phyloP scores from a whole-genome alignment of 2,888 invertebrate species.

The Rhagium mordax region DNA sequence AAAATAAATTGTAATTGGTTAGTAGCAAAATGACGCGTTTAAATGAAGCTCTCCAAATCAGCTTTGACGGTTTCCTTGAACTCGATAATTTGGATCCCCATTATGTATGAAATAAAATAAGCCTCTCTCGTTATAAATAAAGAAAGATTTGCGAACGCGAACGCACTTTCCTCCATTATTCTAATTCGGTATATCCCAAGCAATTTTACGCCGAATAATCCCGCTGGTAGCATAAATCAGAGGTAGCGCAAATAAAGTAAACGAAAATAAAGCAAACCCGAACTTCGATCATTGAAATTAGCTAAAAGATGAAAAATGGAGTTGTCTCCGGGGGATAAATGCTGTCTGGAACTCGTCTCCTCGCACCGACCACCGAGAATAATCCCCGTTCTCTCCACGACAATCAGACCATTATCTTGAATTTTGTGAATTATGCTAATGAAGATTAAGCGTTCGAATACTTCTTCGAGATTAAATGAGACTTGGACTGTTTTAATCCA shows the following conservation, averaged over 20 bases:
- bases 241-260: not conserved
- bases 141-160: not conserved
- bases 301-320: not conserved
- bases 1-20: too few relatives aligned
- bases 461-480: not conserved
- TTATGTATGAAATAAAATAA: not conserved
- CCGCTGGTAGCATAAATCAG: not conserved
- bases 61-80: not conserved
- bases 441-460: not conserved
- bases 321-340: not conserved
- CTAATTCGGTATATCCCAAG: not conserved
- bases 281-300: not conserved
- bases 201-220: not conserved
- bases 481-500: not conserved
- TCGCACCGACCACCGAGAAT: not conserved
- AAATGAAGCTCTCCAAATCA: too few relatives aligned
- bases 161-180: not conserved
- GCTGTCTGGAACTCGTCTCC: not conserved
- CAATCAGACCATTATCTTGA: not conserved
- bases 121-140: not conserved
- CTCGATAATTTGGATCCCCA: not conserved
- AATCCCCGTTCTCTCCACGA: not conserved
- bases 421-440: conserved; percentile 7
- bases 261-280: too few relatives aligned
- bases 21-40: too few relatives aligned